Evolutionary conservation across 2,797 vertebrate genomes (phyloP), one percentile per base, ranked within the genome.

Genomic region (Enteromius unitaeniatus): DNA sequence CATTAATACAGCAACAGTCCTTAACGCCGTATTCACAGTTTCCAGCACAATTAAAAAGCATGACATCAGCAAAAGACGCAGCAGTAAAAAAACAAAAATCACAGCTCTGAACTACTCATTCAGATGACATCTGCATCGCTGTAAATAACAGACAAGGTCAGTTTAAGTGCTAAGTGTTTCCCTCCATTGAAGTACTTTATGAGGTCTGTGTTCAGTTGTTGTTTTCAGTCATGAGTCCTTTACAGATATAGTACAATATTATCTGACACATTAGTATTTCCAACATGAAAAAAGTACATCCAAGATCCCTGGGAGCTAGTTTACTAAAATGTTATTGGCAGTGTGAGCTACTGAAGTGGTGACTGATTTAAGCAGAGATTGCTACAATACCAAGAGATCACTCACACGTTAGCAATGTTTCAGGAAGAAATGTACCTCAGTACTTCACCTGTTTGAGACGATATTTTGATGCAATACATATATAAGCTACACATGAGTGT

Each of bases 21-120:
- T 85, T 58, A 85, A 78, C 37, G 37, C 47, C 69, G 84, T 53
- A 84, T 91, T 93, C 91, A 93, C 91, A 93, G 89, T 91, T 87
- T 86, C 89, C 79, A 87, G 76, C 53, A 88, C 60, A 85, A 80
- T 62, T n/a, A n/a, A 88, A 89, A 82, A 79, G 82, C 77, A 58
- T 42, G 45, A 80, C 34, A 70, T 87, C 47, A 42, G 67, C 58
- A 51, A 62, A 31, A 74, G 80, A 82, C 62, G 19, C 45, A 74
- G 60, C 28, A 81, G 60, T 78, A n/a, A 72, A 51, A 65, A 86
- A 79, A 45, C 34, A 79, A 47, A 37, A 82, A 64, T 47, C 74
- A 55, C 37, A 79, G 68, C 68, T 75, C 42, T 67, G 15, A 69
- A 37, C 72, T 51, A 80, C 60, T 58, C 60, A 70, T 65, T 60